phyloP scores from a whole-genome alignment of 2,888 invertebrate species.

The Cataglyphis livida region DNA sequence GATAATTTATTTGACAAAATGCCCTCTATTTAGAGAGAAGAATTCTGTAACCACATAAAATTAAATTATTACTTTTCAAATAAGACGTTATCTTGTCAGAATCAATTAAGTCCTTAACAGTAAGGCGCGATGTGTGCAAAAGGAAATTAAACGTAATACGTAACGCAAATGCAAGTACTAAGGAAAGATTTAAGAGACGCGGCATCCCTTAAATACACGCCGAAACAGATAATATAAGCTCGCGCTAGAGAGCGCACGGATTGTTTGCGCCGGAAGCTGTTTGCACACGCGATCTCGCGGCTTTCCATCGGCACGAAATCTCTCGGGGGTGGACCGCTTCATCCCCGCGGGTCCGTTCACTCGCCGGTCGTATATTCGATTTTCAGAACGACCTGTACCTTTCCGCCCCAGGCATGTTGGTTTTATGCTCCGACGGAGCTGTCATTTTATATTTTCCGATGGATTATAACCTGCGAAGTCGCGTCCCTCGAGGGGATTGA shows the following conservation, averaged over 20 bases:
- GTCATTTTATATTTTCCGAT: conserved; percentile 60
- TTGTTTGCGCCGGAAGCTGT: conserved; percentile 81
- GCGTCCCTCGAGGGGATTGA: conserved; percentile 11
- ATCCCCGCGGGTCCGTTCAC: conserved; percentile 44
- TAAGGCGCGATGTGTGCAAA: conserved; percentile 34
- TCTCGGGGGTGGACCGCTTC: conserved; percentile 43
- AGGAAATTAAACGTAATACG: conserved; percentile 54
- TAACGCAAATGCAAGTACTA: conserved; percentile 56
- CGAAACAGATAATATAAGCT: conserved; percentile 81
- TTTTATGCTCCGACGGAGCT: conserved; percentile 61
- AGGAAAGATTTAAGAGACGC: conserved; percentile 71
- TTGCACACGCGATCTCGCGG: conserved; percentile 74
- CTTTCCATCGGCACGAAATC: conserved; percentile 55
- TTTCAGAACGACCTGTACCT: conserved; percentile 57
- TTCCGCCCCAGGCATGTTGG: conserved; percentile 60
- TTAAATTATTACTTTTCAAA: not conserved
- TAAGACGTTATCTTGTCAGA: not conserved
- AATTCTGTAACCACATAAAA: not conserved
- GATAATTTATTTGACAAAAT: conserved; percentile 11
- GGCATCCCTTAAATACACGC: conserved; percentile 81
- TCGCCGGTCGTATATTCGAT: conserved; percentile 55
- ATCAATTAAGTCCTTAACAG: conserved; percentile 24
- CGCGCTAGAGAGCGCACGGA: conserved; percentile 71
- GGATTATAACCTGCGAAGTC: conserved; percentile 54
- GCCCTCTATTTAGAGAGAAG: not conserved